phyloP scores from a whole-genome alignment of 2,113 vertebrate genomes.

The Sorex fumeus region DNA sequence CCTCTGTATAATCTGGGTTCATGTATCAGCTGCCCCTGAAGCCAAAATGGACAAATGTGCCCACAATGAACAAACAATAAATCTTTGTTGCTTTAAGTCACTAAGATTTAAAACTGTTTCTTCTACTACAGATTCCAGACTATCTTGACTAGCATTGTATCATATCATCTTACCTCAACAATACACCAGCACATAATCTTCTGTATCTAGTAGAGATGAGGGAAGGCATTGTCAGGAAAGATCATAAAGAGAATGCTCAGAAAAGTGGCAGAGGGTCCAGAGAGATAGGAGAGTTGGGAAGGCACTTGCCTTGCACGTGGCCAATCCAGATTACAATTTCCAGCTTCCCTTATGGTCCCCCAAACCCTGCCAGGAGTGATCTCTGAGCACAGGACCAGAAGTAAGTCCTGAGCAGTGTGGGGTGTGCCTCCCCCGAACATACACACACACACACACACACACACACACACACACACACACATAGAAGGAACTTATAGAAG shows the following conservation, averaged over 20 bases:
- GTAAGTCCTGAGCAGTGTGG: no score
- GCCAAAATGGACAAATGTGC: background rate
- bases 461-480: no score
- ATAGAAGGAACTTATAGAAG: background rate
- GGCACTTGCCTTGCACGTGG: no score
- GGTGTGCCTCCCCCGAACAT: no score
- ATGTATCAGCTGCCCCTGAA: background rate
- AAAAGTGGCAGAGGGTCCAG: background rate
- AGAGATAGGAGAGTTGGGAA: no score
- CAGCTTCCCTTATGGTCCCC: no score
- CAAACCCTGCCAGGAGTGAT: no score
- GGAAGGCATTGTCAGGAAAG: background rate
- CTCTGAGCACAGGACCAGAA: no score
- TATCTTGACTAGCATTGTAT: background rate
- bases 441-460: no score
- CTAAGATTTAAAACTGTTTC: background rate
- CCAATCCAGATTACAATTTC: no score
- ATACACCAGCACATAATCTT: background rate
- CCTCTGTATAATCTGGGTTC: background rate
- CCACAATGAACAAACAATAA: background rate
- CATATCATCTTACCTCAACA: conserved; percentile 16
- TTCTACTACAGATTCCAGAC: background rate
- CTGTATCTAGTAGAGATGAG: background rate
- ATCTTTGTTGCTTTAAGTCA: conserved; percentile 4
- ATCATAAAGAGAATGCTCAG: background rate